Evolutionary conservation across 2,888 invertebrate species (phyloP), one percentile per base, ranked within the genome.

Genomic region (Strigamia transsilvanica): DNA sequence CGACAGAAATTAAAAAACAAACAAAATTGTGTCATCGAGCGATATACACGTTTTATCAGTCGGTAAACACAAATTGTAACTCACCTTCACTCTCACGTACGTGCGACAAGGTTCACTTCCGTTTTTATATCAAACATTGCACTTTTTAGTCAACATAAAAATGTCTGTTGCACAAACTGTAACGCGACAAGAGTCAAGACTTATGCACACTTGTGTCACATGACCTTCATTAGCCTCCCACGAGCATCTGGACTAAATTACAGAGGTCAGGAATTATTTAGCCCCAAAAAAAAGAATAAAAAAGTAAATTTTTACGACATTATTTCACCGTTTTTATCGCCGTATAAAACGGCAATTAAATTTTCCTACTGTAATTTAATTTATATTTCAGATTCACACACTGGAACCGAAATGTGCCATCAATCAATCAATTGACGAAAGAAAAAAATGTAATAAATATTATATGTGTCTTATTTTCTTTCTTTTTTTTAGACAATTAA

Each of bases 211-310:
- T 23, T 66, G 7, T 4, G 15, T 66, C 66, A 66, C 66, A 13
- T 66, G 66, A 66, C 66, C 66, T 66, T 66, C 66, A 66, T 66
- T 66, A 23, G 66, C 66, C 66, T 66, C 66, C 66, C 23, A 66
- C 66, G 23, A 66, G 66, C 23, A 21, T 21, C 23, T 56, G 9
- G n/a, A 15, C 21, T 27, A 56, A 56, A 56, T n/a, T 7, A 56
- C n/a, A 56, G 56, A 27, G 56, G n/a, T 7, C 56, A 56, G n/a
- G 21, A 21, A 56, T 6, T 2, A 27, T 27, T 27, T 27, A 27
- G 2, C 2, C 27, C 3, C 27, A 2, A 1, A 38, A 38, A 38
- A 38, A 38, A 38, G 6, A 38, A 38, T 38, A 38, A 38, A 38
- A 34, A 34, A n/a, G n/a, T 27, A 27, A 2, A 27, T 2, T 27